These are phyloP conservation scores for Leptinotarsa undecemlineata DNA, from an alignment of 1,140 invertebrate genomes.

Conservation along the genomic window DNA sequence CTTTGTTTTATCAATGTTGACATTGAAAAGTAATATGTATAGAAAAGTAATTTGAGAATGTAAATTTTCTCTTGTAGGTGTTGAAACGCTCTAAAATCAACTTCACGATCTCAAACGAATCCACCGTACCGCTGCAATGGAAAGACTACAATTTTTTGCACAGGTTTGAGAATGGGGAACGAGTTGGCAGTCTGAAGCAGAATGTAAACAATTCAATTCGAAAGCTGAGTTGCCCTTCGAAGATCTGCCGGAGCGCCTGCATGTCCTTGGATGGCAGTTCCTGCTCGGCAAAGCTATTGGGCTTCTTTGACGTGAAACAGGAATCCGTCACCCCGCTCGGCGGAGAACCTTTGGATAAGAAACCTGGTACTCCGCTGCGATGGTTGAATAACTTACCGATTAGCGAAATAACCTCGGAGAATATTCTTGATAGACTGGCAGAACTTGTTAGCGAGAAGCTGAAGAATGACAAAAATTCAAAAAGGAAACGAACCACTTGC, in stretches of 20 bases:
- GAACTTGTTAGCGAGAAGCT: conserved; percentile 22
- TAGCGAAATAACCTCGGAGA: conserved; percentile 14
- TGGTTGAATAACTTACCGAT: neutral
- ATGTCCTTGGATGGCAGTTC: conserved; percentile 7
- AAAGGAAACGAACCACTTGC: conserved; percentile 3
- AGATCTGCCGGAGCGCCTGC: neutral
- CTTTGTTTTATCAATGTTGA: no score
- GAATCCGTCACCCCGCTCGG: conserved; percentile 16
- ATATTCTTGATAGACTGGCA: conserved; percentile 8
- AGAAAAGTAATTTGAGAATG: no score
- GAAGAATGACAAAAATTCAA: conserved; percentile 10
- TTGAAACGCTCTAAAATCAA: conserved; percentile 38
- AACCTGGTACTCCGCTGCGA: conserved; percentile 6
- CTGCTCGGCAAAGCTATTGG: conserved; percentile 30
- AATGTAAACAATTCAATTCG: neutral
- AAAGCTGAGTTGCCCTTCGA: conserved; percentile 7
- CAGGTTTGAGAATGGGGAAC: neutral
- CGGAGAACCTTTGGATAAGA: conserved; percentile 4
- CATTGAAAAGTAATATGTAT: no score
- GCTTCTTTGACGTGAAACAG: conserved; percentile 36
- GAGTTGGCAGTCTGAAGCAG: neutral
- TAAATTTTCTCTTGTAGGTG: no score
- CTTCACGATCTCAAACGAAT: conserved; percentile 39
- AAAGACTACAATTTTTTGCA: neutral
- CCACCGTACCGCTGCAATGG: conserved; percentile 4